Base-by-base conservation (phyloP, 2,888 invertebrate genomes). In the Dryobotodes eremita region DNA sequence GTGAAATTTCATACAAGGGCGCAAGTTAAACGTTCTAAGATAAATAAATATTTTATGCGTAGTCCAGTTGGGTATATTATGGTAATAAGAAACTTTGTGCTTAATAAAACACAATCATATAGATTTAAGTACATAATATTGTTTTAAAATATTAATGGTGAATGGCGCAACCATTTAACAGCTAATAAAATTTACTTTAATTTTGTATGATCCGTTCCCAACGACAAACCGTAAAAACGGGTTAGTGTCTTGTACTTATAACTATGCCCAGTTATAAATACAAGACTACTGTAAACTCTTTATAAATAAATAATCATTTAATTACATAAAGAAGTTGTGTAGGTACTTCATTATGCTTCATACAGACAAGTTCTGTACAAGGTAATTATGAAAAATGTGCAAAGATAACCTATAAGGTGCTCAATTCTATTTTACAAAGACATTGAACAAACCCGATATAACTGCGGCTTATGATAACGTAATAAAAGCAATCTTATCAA, bases 401-500 rank as follows among this genome's bases (percentile, higher is more conserved):
- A 31, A 17, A 68, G 23, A 26, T 20, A 48, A 65, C 20, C 2
- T 48, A 46, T 77, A 2, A 68, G 15, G 8, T 55, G 69, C 31
- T 20, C 10, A 59, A 79, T 10, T 26, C n/a, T 13, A 53, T 76
- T 83, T 84, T n/a, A 36, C 55, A 76, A 53, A 73, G 55, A 75
- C 55, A 74, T 84, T 72, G 31, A 79, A 77, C 64, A 75, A 76
- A 55, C 62, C 64, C 80, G 55, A 80, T 79, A 75, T 81, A 79
- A 88, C 79, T 73, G 68, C 76, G 69, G 55, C 65, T n/a, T 76
- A 71, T 80, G 74, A 86, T 70, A 83, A 87, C 70, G 48, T 65
- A 77, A 77, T 87, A 83, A 81, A 76, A 72, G 80, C 75, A 88
- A 84, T 87, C 79, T 79, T 71, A 82, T 89, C 79, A 83, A 86